Percentiles rank a stretch among this genome's conserved stretches.
phyloP scores from a whole-genome alignment of 1,140 invertebrate species.

The Ceratoteleas bidentatus region DNA sequence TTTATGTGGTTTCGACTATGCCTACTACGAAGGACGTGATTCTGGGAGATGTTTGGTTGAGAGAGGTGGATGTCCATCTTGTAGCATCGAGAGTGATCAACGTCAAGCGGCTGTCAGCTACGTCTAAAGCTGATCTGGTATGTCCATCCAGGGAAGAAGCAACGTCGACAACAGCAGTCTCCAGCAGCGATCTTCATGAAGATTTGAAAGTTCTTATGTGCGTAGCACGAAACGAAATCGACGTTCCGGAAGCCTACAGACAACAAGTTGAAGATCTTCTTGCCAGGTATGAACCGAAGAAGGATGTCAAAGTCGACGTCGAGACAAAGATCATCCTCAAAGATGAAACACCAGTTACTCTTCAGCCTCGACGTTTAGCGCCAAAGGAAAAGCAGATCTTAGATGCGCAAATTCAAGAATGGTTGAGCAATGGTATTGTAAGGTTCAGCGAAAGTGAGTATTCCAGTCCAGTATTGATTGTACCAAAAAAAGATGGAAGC shows the following conservation, averaged over 20 bases:
- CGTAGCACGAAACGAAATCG: constrained; percentile 3
- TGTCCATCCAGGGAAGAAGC: neutral
- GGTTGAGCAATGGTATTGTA: constrained; percentile 11
- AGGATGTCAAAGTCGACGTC: constrained; percentile 7
- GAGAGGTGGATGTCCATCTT: constrained; percentile 2
- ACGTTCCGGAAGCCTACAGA: constrained; percentile 12
- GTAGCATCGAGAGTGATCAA: neutral
- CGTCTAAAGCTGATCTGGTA: neutral
- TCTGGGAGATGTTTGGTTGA: constrained; percentile 13
- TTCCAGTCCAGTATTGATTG: too few relatives aligned
- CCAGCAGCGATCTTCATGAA: constrained; percentile 7
- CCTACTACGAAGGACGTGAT: constrained; percentile 3
- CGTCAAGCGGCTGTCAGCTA: neutral
- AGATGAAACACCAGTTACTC: constrained; percentile 13
- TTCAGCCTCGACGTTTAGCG: neutral
- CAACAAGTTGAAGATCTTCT: constrained; percentile 8
- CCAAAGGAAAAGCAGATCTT: neutral
- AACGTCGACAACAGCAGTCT: neutral
- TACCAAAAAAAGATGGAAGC: too few relatives aligned
- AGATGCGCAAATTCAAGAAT: neutral
- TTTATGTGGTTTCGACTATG: constrained; percentile 19
- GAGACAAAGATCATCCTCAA: constrained; percentile 27
- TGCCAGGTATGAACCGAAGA: constrained; percentile 2
- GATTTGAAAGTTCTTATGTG: constrained; percentile 8
- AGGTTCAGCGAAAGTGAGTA: neutral